Conservation (phyloP, 2,113 vertebrate species). For the Aptenodytes patagonicus region DNA sequence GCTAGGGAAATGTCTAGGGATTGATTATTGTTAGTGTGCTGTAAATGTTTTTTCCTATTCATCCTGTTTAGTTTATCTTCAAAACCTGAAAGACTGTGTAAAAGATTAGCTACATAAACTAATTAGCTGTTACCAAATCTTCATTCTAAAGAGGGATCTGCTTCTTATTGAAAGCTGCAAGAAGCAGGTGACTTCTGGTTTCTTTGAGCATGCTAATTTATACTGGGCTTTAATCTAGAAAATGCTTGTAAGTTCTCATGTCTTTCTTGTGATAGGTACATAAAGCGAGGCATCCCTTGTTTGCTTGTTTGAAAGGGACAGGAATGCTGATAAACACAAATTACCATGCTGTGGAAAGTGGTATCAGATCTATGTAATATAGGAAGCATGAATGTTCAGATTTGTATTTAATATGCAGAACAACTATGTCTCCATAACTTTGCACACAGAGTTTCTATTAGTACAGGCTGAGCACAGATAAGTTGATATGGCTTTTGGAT, state of each 20-base stretch:
- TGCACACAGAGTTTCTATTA: not conserved
- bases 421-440: not conserved
- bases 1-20: not conserved
- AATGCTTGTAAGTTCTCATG: not conserved
- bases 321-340: not conserved
- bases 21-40: not conserved
- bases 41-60: not conserved
- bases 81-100: not conserved
- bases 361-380: not conserved
- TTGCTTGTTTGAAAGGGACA: not conserved
- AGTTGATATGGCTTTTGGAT: not conserved
- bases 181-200: not conserved
- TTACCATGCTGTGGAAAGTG: not conserved
- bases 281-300: not conserved
- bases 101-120: not conserved
- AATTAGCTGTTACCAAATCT: not conserved
- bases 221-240: not conserved
- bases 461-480: not conserved
- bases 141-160: not conserved
- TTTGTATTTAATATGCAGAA: not conserved
- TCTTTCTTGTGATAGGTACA: not conserved
- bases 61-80: not conserved
- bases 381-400: not conserved
- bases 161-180: not conserved
- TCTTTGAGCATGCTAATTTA: not conserved